phyloP scores from a whole-genome alignment of 2,113 vertebrate genomes.

The Larimichthys polyactis region DNA sequence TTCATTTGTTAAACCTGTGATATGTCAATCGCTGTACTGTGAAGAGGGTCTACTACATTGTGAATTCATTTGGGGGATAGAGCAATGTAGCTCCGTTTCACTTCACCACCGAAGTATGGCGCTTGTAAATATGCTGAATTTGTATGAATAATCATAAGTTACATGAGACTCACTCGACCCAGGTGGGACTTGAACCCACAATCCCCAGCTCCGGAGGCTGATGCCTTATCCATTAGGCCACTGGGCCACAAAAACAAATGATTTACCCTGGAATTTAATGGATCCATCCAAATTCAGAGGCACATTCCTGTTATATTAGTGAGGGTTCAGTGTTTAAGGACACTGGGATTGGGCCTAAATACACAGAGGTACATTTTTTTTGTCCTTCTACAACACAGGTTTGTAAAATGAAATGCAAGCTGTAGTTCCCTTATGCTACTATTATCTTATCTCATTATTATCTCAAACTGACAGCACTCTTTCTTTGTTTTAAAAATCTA shows the following conservation, averaged over 20 bases:
- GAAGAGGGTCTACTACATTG: not conserved
- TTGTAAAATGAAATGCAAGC: not conserved
- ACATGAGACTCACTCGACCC: not conserved
- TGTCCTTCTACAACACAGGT: not conserved
- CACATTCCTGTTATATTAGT: too few species aligned
- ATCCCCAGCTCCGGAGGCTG: constrained; percentile 94
- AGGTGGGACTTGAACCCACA: constrained; percentile 42
- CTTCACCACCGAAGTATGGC: too few species aligned
- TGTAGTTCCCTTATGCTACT: not conserved
- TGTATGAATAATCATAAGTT: not conserved
- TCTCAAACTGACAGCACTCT: not conserved
- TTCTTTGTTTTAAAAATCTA: not conserved
- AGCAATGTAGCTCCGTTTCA: not conserved
- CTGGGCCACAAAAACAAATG: constrained; percentile 79
- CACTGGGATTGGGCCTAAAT: not conserved
- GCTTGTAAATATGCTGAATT: not conserved
- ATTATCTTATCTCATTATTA: not conserved
- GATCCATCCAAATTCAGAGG: not conserved
- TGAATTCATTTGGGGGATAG: not conserved
- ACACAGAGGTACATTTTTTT: not conserved
- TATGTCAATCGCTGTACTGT: not conserved
- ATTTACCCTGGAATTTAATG: too few species aligned
- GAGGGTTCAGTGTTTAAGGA: too few species aligned
- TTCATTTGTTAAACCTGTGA: not conserved
- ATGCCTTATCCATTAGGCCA: constrained; percentile 99